Percentiles rank a stretch among this genome's conserved stretches.
These are phyloP conservation scores for Falco peregrinus DNA, from an alignment of 2,797 vertebrate genomes.

Conservation along the genomic window DNA sequence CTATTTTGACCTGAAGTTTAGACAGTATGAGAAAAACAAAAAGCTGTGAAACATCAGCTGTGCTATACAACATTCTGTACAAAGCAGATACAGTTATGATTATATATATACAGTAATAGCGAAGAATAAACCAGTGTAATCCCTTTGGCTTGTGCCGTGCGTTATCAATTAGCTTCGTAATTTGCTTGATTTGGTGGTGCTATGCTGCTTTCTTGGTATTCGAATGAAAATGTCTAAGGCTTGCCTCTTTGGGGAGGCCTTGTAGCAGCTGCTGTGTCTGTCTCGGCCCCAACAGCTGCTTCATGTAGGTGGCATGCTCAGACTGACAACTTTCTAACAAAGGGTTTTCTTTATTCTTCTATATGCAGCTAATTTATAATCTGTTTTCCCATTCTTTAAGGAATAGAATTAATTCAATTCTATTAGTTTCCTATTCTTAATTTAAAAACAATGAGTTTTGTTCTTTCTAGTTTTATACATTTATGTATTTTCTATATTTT, in stretches of 20 bases:
- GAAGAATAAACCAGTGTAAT: neutral
- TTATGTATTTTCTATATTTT: neutral
- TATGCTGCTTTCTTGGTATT: neutral
- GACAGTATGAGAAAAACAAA: neutral
- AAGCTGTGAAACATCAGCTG: neutral
- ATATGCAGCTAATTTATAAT: neutral
- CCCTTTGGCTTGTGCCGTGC: neutral
- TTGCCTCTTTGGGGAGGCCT: neutral
- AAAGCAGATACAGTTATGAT: neutral
- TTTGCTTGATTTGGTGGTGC: neutral
- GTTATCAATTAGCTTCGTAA: neutral
- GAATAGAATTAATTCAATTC: neutral
- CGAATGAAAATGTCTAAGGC: neutral
- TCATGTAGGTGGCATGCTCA: neutral
- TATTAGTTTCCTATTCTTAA: neutral
- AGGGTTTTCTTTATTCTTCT: neutral
- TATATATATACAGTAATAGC: neutral
- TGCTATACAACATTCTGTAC: neutral
- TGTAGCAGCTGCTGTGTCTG: neutral
- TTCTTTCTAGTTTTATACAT: neutral
- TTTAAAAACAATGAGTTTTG: neutral
- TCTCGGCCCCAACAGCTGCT: slow-evolving; percentile 2
- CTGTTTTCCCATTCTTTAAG: neutral
- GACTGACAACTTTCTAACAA: neutral
- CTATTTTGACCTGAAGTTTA: neutral